phyloP scores from a whole-genome alignment of 2,888 invertebrate genomes.

The Stramonita haemastoma region DNA sequence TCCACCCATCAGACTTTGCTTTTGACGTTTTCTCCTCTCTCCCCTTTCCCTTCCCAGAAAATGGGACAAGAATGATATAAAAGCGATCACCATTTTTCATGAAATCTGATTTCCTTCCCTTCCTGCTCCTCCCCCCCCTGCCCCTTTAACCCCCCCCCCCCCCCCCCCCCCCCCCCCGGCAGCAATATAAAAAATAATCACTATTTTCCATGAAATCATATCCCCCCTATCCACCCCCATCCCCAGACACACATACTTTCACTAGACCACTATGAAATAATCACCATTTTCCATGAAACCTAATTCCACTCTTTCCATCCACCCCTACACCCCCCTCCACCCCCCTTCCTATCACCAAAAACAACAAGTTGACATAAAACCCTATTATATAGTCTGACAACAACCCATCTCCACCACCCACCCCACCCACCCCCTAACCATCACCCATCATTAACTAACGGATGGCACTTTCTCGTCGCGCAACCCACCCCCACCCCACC shows the following conservation, averaged over 20 bases:
- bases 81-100: conserved; percentile 2
- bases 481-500: not conserved
- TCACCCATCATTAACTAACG: conserved; percentile 28
- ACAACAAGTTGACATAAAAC: too few relatives aligned
- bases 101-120: not conserved
- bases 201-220: not conserved
- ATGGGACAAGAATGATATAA: not conserved
- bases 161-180: not conserved
- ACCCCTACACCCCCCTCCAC: not conserved
- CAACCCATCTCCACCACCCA: too few relatives aligned
- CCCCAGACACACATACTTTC: not conserved
- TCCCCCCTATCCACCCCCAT: too few relatives aligned
- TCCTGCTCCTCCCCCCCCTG: too few relatives aligned
- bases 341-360: too few relatives aligned
- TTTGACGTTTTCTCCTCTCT: not conserved
- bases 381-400: too few relatives aligned
- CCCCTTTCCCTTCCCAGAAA: not conserved
- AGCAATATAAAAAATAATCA: too few relatives aligned
- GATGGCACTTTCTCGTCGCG: conserved; percentile 27
- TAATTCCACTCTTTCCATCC: not conserved
- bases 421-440: not conserved
- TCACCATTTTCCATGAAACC: not conserved
- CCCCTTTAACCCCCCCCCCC: not conserved
- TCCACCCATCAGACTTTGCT: conserved; percentile 30
- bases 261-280: too few relatives aligned